phyloP scores from a whole-genome alignment of 1,140 invertebrate species.

The Hypsibius dujardini region DNA sequence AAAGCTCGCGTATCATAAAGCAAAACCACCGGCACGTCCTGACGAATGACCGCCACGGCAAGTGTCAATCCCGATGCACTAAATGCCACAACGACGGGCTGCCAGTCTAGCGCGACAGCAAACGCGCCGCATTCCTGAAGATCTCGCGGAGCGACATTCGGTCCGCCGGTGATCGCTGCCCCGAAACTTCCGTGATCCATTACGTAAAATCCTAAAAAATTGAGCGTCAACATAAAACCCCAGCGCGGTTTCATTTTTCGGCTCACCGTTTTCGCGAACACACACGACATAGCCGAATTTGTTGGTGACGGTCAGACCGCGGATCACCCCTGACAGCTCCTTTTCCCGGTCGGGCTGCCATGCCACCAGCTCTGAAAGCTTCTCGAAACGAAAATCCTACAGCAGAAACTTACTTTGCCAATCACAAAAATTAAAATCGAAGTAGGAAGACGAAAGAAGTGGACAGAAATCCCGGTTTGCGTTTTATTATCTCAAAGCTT shows the following conservation, averaged over 20 bases:
- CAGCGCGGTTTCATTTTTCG: not conserved
- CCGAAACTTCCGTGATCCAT: not conserved
- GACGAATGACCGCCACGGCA: not conserved
- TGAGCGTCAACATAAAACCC: not conserved
- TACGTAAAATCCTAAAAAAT: conserved; percentile 7
- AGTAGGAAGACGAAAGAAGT: too few relatives aligned
- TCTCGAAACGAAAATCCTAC: conserved; percentile 16
- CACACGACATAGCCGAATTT: not conserved
- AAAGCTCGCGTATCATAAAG: conserved; percentile 11
- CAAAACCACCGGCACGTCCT: not conserved
- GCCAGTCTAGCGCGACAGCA: not conserved
- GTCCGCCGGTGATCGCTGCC: not conserved
- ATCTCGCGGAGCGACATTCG: not conserved
- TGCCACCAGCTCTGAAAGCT: not conserved
- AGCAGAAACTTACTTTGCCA: not conserved
- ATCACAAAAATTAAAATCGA: too few relatives aligned
- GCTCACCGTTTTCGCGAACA: conserved; percentile 8
- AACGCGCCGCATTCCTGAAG: not conserved
- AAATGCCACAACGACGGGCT: not conserved
- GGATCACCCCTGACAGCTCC: not conserved
- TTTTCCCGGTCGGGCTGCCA: not conserved
- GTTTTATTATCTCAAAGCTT: too few relatives aligned
- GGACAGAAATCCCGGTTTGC: too few relatives aligned
- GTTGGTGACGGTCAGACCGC: not conserved
- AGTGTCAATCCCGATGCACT: not conserved